Conservation (phyloP, 2,113 vertebrate species). For the Neomonachus schauinslandi region DNA sequence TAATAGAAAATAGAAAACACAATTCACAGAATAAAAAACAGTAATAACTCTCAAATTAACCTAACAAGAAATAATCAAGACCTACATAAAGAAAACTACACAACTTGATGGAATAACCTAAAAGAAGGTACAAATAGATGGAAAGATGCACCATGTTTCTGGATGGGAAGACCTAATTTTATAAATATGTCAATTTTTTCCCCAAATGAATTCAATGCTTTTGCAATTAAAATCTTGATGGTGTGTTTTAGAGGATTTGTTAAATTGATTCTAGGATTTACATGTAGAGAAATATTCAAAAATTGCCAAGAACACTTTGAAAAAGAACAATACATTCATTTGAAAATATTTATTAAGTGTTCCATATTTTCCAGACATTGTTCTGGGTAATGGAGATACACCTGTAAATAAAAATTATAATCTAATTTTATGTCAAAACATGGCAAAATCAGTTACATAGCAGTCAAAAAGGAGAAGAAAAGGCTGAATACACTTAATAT, state of each 20-base stretch:
- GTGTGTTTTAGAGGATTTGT: background rate
- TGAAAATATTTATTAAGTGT: background rate
- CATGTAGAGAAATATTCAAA: background rate
- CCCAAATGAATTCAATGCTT: background rate
- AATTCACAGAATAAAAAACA: slow-evolving; percentile 2
- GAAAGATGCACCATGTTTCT: background rate
- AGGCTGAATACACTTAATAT: background rate
- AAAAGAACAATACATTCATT: background rate
- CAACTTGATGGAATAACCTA: background rate
- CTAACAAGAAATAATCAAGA: background rate
- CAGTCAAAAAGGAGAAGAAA: background rate
- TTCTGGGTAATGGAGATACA: background rate
- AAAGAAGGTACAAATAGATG: background rate
- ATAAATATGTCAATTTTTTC: background rate
- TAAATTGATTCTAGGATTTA: slow-evolving; percentile 10
- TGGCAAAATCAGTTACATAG: background rate
- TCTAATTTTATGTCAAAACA: slow-evolving; percentile 41
- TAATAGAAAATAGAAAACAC: background rate
- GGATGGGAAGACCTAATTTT: background rate
- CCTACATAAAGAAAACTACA: background rate
- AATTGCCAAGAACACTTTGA: background rate
- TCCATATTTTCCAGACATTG: background rate
- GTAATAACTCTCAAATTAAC: background rate
- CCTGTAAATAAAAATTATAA: background rate
- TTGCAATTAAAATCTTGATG: background rate